Evolutionary conservation across 2,113 vertebrate species (phyloP).

Genomic region (Zosterops borbonicus): DNA sequence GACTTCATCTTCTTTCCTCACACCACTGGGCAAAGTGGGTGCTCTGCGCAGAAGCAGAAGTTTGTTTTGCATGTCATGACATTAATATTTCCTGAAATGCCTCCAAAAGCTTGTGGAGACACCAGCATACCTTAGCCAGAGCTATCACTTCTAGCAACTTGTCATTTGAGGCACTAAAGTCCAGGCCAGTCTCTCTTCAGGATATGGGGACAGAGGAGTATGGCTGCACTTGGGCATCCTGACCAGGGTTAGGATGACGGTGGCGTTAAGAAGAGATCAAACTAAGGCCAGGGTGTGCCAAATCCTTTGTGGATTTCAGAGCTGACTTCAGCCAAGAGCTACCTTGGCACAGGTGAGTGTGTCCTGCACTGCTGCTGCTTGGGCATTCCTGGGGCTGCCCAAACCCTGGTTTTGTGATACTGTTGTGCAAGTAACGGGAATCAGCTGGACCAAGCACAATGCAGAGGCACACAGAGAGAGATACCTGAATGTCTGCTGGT

Average conservation of each 20-base stretch:
- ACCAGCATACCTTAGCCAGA: not conserved
- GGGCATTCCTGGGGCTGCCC: not conserved
- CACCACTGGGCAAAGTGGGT: not conserved
- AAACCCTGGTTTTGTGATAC: fast-evolving
- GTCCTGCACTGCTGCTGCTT: not conserved
- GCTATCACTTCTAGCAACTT: not conserved
- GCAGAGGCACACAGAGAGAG: not conserved
- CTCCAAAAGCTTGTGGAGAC: not conserved
- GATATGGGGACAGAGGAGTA: not conserved
- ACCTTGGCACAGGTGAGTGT: not conserved
- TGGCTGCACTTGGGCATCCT: not conserved
- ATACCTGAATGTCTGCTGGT: not conserved
- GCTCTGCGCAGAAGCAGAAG: not conserved
- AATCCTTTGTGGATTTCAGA: not conserved
- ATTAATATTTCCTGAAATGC: not conserved
- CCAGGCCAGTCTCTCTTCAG: not conserved
- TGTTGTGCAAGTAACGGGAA: not conserved
- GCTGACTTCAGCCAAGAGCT: not conserved
- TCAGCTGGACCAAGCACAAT: not conserved
- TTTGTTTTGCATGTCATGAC: not conserved
- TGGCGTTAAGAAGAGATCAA: not conserved
- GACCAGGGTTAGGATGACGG: not conserved
- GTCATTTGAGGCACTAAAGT: not conserved
- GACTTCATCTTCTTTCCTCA: not conserved
- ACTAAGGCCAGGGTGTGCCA: not conserved